Evolutionary conservation across 1,140 invertebrate species (phyloP), one percentile per base, ranked within the genome.

Genomic region (Zaprionus capensis): DNA sequence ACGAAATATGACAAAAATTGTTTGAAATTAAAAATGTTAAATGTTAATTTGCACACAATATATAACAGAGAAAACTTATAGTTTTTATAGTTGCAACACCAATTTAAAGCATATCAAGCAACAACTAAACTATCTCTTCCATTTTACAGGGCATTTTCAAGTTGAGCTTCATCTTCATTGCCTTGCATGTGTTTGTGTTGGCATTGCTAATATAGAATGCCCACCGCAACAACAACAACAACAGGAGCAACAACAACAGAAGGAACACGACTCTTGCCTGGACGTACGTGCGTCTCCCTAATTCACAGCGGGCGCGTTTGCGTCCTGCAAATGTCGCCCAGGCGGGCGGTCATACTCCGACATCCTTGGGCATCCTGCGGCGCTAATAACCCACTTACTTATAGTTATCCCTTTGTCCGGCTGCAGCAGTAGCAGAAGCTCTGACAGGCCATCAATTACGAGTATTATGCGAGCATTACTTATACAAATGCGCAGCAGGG

Each of bases 321-420:
- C 38, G 64, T 49, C 41, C 56, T 76, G 53, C 66, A 68, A 64
- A 51, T 51, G 46, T 51, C 46, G 46, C 34, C 36, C 36, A 17
- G 31, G 28, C 70, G 62, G 64, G 56, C 64, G 71, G 64, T 59
- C 59, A 71, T 22, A 12, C 20, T 12, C 46, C 46, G 9, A 24
- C 46, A 67, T 67, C 63, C 62, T 73, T 63, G 68, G 81, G 57
- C 70, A 74, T 88, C 85, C 85, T 90, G 85, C 81, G 79, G 85
- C 71, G 85, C 79, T 88, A 88, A 88, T 88, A 88, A 90, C 85
- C 85, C 81, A 88, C 85, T 90, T 88, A 88, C 85, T 88, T 90
- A 88, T 83, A 90, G 85, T 90, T 88, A 88, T 90, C 85, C 85
- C 73, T 74, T 90, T 88, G 85, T 88, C 49, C 70, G 74, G 70